Percentiles rank a stretch among this genome's conserved stretches.
Evolutionary conservation across 1,140 invertebrate species (phyloP).

Genomic region (Holotrichia oblita): DNA sequence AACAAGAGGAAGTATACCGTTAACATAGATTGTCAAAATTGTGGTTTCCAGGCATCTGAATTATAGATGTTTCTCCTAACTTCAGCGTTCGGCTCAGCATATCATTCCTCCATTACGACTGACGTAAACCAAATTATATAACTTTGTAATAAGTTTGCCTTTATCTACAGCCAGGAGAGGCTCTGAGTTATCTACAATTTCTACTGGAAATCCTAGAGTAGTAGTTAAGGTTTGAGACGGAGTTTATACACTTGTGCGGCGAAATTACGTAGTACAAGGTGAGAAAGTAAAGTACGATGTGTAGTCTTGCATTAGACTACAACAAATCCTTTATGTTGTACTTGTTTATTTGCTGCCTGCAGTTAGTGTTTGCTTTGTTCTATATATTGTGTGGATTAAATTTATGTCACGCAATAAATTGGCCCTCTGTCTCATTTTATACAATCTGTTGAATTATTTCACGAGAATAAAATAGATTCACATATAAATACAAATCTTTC

Average conservation of each 20-base stretch:
- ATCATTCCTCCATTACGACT: slow-evolving; percentile 33
- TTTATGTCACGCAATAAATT: too few species aligned
- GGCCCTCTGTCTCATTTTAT: too few species aligned
- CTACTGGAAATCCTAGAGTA: neutral
- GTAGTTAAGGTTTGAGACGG: neutral
- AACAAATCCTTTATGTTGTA: too few species aligned
- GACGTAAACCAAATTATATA: slow-evolving; percentile 35
- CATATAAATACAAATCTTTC: too few species aligned
- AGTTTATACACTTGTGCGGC: neutral
- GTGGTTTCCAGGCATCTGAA: slow-evolving; percentile 35
- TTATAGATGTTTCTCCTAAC: slow-evolving; percentile 30
- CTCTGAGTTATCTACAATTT: slow-evolving; percentile 9
- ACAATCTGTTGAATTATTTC: too few species aligned
- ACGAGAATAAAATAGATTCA: too few species aligned
- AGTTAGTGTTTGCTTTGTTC: too few species aligned
- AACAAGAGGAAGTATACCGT: slow-evolving; percentile 9
- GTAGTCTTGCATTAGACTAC: too few species aligned
- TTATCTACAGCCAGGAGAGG: slow-evolving; percentile 11
- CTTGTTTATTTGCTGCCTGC: too few species aligned
- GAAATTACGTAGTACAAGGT: too few species aligned
- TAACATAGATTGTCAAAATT: slow-evolving; percentile 21
- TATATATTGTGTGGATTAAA: too few species aligned
- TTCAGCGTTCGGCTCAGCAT: slow-evolving; percentile 19
- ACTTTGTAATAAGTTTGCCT: slow-evolving; percentile 28
- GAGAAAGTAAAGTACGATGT: too few species aligned